phyloP scores from a whole-genome alignment of 2,113 vertebrate genomes.

The Forbesichthys agassizii region DNA sequence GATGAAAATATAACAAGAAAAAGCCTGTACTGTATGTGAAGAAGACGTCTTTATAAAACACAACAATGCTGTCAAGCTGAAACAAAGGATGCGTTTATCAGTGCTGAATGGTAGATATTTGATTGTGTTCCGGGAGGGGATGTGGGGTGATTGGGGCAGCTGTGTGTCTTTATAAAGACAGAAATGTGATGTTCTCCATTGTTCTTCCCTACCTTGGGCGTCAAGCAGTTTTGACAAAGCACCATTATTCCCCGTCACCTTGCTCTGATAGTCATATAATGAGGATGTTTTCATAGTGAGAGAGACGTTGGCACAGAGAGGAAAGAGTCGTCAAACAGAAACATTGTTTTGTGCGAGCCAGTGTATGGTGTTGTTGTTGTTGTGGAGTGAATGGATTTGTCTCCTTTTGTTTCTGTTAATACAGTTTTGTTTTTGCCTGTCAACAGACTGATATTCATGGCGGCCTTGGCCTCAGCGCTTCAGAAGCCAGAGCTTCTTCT shows the following conservation, averaged over 20 bases:
- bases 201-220: slow-evolving; percentile 71
- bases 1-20: slow-evolving; percentile 45
- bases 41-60: slow-evolving; percentile 61
- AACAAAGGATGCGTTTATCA: slow-evolving; percentile 74
- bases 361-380: slow-evolving; percentile 32
- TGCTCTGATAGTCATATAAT: slow-evolving; percentile 64
- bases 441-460: slow-evolving; percentile 53
- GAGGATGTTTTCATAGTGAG: slow-evolving; percentile 44
- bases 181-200: slow-evolving; percentile 63
- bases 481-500: slow-evolving; percentile 50
- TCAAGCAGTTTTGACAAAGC: slow-evolving; percentile 66
- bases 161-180: slow-evolving; percentile 70
- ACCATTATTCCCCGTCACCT: slow-evolving; percentile 69
- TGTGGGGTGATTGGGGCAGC: slow-evolving; percentile 52
- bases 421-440: slow-evolving; percentile 58
- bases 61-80: slow-evolving; percentile 68
- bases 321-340: slow-evolving; percentile 52
- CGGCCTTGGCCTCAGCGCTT: slow-evolving; percentile 48
- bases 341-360: slow-evolving; percentile 45
- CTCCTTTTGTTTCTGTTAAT: slow-evolving; percentile 38
- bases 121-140: slow-evolving; percentile 52
- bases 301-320: slow-evolving; percentile 9
- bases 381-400: slow-evolving; percentile 55
- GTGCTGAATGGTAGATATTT: slow-evolving; percentile 67
- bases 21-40: slow-evolving; percentile 49